These are phyloP conservation scores for Dioctria rufipes DNA, from an alignment of 2,888 invertebrate species.

Conservation along the genomic window DNA sequence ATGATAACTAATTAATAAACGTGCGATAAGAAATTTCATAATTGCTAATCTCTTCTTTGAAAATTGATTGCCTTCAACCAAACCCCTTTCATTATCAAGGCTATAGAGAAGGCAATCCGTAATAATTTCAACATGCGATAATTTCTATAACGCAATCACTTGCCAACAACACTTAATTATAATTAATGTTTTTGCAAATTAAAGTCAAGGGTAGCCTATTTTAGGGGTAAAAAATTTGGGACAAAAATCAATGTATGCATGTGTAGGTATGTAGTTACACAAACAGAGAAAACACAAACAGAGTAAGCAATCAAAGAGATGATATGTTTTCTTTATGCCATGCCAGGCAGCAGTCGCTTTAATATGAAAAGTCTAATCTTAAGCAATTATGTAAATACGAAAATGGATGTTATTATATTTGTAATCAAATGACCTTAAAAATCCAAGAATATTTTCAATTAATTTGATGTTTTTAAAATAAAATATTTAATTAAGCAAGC, in stretches of 20 bases:
- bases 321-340: background rate
- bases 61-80: background rate
- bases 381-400: background rate
- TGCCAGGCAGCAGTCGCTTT: background rate
- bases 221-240: background rate
- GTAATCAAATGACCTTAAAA: background rate
- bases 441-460: background rate
- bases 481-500: background rate
- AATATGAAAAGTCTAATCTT: background rate
- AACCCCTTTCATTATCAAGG: background rate
- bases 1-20: too few species aligned
- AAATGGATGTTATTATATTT: background rate
- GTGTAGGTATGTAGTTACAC: background rate
- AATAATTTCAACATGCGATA: background rate
- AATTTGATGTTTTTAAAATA: background rate
- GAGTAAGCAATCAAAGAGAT: background rate
- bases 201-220: slow-evolving; percentile 32
- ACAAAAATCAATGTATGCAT: background rate
- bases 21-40: slow-evolving; percentile 1
- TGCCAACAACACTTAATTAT: slow-evolving; percentile 34
- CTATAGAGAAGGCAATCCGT: background rate
- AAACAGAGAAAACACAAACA: background rate
- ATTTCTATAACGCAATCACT: slow-evolving; percentile 20
- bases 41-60: background rate
- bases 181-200: slow-evolving; percentile 20